Percentiles rank a stretch among this genome's conserved stretches.
Conservation (phyloP, 2,113 vertebrate species). For the human region DNA sequence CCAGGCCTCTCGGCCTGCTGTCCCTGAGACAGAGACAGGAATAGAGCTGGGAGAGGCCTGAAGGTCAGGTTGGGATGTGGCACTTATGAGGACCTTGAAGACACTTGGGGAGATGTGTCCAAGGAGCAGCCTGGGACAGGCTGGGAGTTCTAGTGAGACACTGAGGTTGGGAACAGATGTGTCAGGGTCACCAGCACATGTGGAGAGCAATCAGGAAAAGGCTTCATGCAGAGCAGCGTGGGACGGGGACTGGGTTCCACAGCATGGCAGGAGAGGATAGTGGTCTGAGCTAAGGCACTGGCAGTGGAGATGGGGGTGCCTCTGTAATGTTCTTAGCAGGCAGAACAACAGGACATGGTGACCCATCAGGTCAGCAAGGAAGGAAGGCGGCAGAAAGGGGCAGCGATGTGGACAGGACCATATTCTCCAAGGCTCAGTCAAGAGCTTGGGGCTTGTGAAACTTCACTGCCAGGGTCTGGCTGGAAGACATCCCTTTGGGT, state of each 20-base stretch:
- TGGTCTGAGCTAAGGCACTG: neutral
- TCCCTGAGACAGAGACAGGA: neutral
- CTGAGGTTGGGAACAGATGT: neutral
- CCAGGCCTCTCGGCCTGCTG: neutral
- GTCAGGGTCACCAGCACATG: neutral
- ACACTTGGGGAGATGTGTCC: neutral
- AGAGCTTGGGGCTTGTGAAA: neutral
- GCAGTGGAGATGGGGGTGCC: neutral
- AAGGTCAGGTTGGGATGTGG: neutral
- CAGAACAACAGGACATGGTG: neutral
- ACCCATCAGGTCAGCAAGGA: slow-evolving; percentile 56
- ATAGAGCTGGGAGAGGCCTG: slow-evolving; percentile 12
- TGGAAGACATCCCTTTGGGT: neutral
- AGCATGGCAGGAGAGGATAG: rapidly evolving
- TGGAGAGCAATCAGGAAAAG: neutral
- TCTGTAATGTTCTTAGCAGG: neutral
- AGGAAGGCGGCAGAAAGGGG: slow-evolving; percentile 4
- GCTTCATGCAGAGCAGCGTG: neutral
- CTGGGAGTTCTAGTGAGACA: neutral
- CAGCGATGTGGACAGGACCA: rapidly evolving
- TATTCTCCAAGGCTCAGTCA: neutral
- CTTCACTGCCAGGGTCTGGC: neutral
- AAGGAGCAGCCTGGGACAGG: neutral
- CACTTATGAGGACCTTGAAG: neutral
- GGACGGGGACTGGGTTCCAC: neutral